These are phyloP conservation scores for Epizoanthus fatuus DNA, from an alignment of 92 coral and sea anemone genomes.

Conservation along the genomic window DNA sequence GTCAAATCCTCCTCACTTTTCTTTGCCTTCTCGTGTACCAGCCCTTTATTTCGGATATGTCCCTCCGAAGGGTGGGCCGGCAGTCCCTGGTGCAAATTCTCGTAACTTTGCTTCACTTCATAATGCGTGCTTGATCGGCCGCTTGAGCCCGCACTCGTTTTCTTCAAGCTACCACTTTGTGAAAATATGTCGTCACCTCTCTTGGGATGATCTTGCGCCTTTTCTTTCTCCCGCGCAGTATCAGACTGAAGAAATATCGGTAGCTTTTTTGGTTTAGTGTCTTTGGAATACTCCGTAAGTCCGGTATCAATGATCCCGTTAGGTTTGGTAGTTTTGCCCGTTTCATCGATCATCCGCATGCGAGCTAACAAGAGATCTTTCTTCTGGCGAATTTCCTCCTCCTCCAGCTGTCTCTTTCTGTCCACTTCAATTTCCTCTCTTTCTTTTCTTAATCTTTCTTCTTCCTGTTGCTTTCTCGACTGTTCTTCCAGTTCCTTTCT, in stretches of 20 bases:
- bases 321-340: conserved; percentile 36
- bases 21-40: conserved; percentile 45
- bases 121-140: conserved; percentile 57
- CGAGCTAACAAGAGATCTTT: conserved; percentile 92
- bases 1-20: conserved; percentile 71
- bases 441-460: conserved; percentile 47
- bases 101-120: conserved; percentile 89
- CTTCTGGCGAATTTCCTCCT: conserved; percentile 83
- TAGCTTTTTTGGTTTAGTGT: conserved; percentile 77
- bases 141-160: conserved; percentile 70
- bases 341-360: conserved; percentile 76
- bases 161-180: conserved; percentile 64
- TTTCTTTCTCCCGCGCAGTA: conserved; percentile 33
- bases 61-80: conserved; percentile 94
- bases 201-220: conserved; percentile 47
- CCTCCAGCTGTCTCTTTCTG: conserved; percentile 74
- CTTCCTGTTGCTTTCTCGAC: conserved; percentile 58
- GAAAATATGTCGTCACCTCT: conserved; percentile 65
- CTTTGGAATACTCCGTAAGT: conserved; percentile 25
- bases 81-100: conserved; percentile 94
- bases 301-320: conserved; percentile 52
- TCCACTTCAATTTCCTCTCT: conserved; percentile 68
- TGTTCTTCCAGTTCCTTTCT: conserved; percentile 68
- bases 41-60: conserved; percentile 52
- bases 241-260: conserved; percentile 85